Evolutionary conservation across 2,797 vertebrate genomes (phyloP), one percentile per base, ranked within the genome.

Genomic region (Sylvia borin): DNA sequence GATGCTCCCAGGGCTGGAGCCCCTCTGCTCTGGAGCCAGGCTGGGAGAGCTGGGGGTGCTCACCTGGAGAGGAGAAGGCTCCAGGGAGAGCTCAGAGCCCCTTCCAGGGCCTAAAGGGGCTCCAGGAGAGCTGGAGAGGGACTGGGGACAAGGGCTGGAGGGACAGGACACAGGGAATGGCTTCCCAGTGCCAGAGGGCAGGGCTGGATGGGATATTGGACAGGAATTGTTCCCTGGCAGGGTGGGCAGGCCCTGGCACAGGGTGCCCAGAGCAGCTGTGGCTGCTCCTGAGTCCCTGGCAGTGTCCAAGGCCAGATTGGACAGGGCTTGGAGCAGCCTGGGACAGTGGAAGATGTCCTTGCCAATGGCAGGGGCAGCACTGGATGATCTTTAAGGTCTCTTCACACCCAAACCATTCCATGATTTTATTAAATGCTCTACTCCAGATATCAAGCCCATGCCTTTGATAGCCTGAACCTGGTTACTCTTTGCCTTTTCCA

Each of bases 301-400:
- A 64, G 18, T 42, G 66, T 0, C 31, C 66, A 13, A 86, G 57
- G 43, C 32, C 50, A 27, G 74, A 22, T 0, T 78, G 74, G 57
- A 48, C 0, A 1, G 50, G 43, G 3, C 32, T 36, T 9, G 36
- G 50, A 70, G 21, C 65, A 31, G 0, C 48, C 42, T 55, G 57
- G 73, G 34, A 2, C 0, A 4, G 66, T 64, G 50, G 22, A 0
- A 71, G 32, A 10, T 64, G 32, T 71, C 50, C 21, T 36, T 71
- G 47, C 1, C 53, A 18, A 7, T 22, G 42, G 57, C 12, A 55
- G 26, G 10, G 4, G 5, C 62, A 48, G 65, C 0, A 50, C 13
- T 6, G 32, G 38, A 15, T 66, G 45, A 1, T 3, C 9, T 51
- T 43, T 65, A 2, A 45, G 3, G 9, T 51, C 26, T 2, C 32